Evolutionary conservation across 37 sponge, comb jelly and placozoan species (phyloP), one percentile per base, ranked within the genome.

Genomic region (Amphimedon queenslandica): DNA sequence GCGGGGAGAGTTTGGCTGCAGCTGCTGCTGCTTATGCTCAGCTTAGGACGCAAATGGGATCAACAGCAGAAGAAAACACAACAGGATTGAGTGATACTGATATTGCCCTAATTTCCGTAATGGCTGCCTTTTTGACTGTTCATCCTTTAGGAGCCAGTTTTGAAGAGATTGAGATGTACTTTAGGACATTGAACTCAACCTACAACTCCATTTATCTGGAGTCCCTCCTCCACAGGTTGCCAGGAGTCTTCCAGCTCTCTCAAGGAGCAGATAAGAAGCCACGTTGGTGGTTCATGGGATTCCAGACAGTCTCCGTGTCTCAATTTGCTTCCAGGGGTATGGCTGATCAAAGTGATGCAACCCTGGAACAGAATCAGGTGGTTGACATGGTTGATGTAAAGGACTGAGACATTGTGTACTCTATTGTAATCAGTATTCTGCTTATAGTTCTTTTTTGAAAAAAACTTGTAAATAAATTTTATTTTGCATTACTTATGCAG

Each of bases 221-320:
- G 71, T 71, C 74, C 29, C 91, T 90, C 20, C 61, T 90, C 65
- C 41, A 51, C 6, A 69, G 83, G 1, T 74, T 90, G 53, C 82
- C 91, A 0, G 38, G 77, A 42, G 87, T 90, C 47, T 90, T 90
- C 60, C 86, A 85, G 58, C 57, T 85, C 74, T 81, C 64, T 30
- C 70, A 71, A 33, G 37, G 71, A 3, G 74, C 53, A 0, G 35
- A 29, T 32, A 81, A 40, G 3, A 77, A 76, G 35, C 74, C 73
- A 0, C 78, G 79, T 33, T 90, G 91, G 91, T 90, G 86, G 87
- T 90, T 90, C 66, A 79, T 90, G 5, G 91, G 91, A 60, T 90
- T 85, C 63, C 91, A 90, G 78, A 90, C 80, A 21, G 43, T 43
- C 36, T 66, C 71, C 3, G 29, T 43, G 27, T 41, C 43, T 47